A percentile compares a stretch with the other conserved stretches of the same genome.
phyloP scores from a whole-genome alignment of 2,888 invertebrate species.

The Synergus gifuensis region DNA sequence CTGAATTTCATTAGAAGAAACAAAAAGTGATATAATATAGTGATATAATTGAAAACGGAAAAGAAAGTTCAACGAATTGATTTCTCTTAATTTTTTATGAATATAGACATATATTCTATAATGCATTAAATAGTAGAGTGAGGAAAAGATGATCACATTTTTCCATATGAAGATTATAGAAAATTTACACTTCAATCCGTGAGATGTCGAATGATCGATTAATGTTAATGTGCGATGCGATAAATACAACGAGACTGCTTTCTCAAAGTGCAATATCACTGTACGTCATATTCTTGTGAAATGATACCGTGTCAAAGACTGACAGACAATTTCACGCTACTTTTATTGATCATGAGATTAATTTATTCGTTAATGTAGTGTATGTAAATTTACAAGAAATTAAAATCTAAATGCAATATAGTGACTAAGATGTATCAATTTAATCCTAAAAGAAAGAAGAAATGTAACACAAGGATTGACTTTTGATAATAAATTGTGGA shows the following conservation, averaged over 20 bases:
- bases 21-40: too few species aligned
- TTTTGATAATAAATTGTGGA: too few species aligned
- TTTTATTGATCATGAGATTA: conserved; percentile 10
- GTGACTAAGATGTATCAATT: too few species aligned
- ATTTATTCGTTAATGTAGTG: neutral
- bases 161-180: neutral
- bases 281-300: conserved; percentile 16
- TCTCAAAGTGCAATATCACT: conserved; percentile 20
- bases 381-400: neutral
- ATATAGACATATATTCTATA: too few species aligned
- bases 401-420: neutral
- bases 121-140: neutral
- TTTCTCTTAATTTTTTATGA: neutral
- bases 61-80: neutral
- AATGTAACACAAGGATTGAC: too few species aligned
- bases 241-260: conserved; percentile 19
- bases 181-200: neutral
- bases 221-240: neutral
- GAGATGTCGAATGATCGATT: conserved; percentile 2
- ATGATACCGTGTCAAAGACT: conserved; percentile 24
- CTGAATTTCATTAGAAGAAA: neutral
- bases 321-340: conserved; percentile 11
- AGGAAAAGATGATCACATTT: neutral
- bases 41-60: neutral
- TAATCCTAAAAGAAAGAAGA: too few species aligned